phyloP scores from a whole-genome alignment of 2,797 vertebrate species.

The Iguana delicatissima region DNA sequence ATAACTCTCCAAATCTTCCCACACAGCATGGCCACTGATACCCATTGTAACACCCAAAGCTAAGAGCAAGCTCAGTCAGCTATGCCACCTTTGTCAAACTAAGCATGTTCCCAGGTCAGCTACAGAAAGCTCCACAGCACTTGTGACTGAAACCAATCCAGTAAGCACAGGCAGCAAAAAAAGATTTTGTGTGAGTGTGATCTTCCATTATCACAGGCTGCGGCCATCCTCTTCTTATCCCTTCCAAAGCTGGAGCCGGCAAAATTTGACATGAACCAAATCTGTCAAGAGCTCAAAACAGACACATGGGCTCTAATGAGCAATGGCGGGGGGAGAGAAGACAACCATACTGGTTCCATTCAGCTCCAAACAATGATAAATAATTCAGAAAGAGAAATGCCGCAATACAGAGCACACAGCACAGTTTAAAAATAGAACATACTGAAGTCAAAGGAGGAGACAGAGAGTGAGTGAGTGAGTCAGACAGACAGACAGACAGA shows the following conservation, averaged over 20 bases:
- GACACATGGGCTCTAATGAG: constrained; percentile 73
- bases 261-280: constrained; percentile 73
- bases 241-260: constrained; percentile 15
- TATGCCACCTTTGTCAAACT: neutral
- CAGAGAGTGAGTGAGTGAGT: constrained; percentile 28
- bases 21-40: neutral
- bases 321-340: constrained; percentile 42
- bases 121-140: neutral
- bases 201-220: constrained; percentile 9
- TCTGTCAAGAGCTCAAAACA: constrained; percentile 76
- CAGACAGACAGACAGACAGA: neutral
- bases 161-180: constrained; percentile 30
- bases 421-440: constrained; percentile 89
- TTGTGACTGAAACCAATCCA: constrained; percentile 7
- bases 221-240: constrained; percentile 27
- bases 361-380: constrained; percentile 78
- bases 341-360: constrained; percentile 73
- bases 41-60: neutral
- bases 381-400: constrained; percentile 84
- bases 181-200: neutral
- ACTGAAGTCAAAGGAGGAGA: constrained; percentile 48
- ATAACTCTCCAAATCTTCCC: neutral
- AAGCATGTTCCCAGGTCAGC: neutral
- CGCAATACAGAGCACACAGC: constrained; percentile 85
- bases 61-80: neutral